Evolutionary conservation across 2,113 vertebrate genomes (phyloP), one percentile per base, ranked within the genome.

Genomic region (Poeciliopsis turrubarensis): DNA sequence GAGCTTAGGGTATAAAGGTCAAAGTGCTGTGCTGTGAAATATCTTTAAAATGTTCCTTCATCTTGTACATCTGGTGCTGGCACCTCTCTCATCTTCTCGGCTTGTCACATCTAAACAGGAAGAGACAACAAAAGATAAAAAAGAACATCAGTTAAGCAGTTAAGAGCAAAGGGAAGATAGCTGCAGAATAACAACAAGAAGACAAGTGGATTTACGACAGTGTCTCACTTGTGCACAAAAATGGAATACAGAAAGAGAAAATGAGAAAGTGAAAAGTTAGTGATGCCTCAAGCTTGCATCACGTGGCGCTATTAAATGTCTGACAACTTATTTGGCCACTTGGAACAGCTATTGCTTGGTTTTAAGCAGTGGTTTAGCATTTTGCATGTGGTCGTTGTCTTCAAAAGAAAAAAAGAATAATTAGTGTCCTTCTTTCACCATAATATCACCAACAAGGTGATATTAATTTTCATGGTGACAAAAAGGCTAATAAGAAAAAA

Each of bases 11-110:
- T 87, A 97, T 94, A 94, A 93, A 95, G 93, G 95, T 96, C 95
- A 98, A 98, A 98, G 97, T 98, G 97, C 97, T 97, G 95, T 97
- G 96, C 95, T 94, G 94, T 86, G 90, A 96, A 91, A 90, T 93
- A 90, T 93, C 70, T 85, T 72, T 79, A 88, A 77, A 90, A 94
- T 95, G 95, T 96, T 93, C 96, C 97, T 98, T 98, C 96, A 97
- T 96, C 93, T 89, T 93, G 88, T 86, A 82, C 85, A 87, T 87
- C 86, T 87, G 89, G 71, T 90, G 89, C 88, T 89, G 85, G 89
- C 67, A 72, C 80, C 84, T 91, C 85, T 93, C 94, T 99, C 97
- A 98, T 96, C 98, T 97, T 91, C 98, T 95, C 0, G 98, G 98
- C 92, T 97, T 97, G 93, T 99, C 97, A 96, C 98, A 99, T 96